Conservation (phyloP, 64 coral and sea anemone species). For the Porites australiensis region DNA sequence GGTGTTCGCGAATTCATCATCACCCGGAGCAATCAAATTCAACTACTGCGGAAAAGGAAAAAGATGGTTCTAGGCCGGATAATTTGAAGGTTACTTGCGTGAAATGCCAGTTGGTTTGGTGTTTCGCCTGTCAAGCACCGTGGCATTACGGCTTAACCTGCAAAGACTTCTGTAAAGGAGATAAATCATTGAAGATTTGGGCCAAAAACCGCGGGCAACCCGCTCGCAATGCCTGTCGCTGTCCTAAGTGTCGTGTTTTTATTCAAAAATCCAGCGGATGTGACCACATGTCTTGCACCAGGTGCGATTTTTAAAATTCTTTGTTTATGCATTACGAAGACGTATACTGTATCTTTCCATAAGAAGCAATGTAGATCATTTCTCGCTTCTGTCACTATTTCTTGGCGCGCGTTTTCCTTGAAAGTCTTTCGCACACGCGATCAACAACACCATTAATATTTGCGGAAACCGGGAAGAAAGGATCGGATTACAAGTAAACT, state of each 20-base stretch:
- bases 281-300: slow-evolving; percentile 90
- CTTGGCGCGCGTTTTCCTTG: too few species aligned
- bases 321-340: too few species aligned
- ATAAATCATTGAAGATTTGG: slow-evolving; percentile 95
- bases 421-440: too few species aligned
- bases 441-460: too few species aligned
- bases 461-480: too few species aligned
- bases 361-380: too few species aligned
- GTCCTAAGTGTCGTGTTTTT: slow-evolving; percentile 89
- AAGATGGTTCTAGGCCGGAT: neutral
- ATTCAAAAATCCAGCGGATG: slow-evolving; percentile 90
- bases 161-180: slow-evolving; percentile 90
- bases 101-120: slow-evolving; percentile 88
- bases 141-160: slow-evolving; percentile 93
- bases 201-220: slow-evolving; percentile 85
- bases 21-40: neutral
- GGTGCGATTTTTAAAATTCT: slow-evolving; percentile 34
- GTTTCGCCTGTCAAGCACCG: slow-evolving; percentile 88
- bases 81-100: slow-evolving; percentile 78
- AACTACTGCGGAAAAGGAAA: slow-evolving; percentile 22
- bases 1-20: slow-evolving; percentile 84
- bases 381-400: too few species aligned
- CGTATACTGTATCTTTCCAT: too few species aligned
- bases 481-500: too few species aligned
- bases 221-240: slow-evolving; percentile 74